phyloP scores from a whole-genome alignment of 2,113 vertebrate genomes.

The Illadopsis cleaveri region DNA sequence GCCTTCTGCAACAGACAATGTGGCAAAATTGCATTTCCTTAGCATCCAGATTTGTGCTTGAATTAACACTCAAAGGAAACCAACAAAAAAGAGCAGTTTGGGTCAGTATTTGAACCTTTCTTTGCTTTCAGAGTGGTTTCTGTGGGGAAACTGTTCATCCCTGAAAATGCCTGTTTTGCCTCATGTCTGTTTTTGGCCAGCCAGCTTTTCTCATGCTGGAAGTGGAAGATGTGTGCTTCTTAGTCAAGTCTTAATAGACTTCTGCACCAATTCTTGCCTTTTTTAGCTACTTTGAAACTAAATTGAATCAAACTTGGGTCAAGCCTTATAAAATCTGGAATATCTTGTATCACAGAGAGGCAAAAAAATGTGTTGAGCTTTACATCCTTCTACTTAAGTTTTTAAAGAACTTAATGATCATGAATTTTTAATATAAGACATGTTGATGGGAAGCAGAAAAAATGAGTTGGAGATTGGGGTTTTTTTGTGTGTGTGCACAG shows the following conservation, averaged over 20 bases:
- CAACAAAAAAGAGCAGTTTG: background rate
- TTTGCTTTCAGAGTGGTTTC: background rate
- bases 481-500: background rate
- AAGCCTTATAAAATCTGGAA: background rate
- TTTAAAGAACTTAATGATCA: background rate
- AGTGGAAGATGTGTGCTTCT: background rate
- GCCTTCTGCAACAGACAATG: background rate
- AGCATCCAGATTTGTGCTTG: background rate
- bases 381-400: background rate
- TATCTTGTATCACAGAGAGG: background rate
- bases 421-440: background rate
- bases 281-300: background rate
- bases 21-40: background rate
- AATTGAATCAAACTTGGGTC: background rate
- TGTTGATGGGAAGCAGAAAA: background rate
- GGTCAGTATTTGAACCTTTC: background rate
- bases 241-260: background rate
- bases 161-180: background rate
- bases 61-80: background rate
- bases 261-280: background rate
- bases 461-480: accelerated
- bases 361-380: background rate
- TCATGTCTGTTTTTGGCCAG: background rate
- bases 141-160: background rate
- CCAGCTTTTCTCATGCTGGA: background rate